Percentiles rank a stretch among this genome's conserved stretches.
These are phyloP conservation scores for Malaclemys terrapin DNA, from an alignment of 2,113 vertebrate species.

Conservation along the genomic window DNA sequence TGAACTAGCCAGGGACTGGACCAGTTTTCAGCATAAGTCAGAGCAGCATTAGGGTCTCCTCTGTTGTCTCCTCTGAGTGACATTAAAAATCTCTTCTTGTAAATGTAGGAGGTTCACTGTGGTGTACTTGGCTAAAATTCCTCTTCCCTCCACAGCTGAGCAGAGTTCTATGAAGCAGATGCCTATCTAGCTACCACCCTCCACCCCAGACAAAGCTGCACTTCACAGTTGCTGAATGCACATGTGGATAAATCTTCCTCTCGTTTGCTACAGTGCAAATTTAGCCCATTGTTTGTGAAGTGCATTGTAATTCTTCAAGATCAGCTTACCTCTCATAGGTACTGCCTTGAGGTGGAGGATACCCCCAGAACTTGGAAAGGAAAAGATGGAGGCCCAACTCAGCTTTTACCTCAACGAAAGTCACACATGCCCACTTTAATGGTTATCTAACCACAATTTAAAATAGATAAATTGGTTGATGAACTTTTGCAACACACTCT, in stretches of 20 bases:
- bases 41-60: background rate
- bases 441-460: background rate
- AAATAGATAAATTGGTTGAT: background rate
- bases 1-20: background rate
- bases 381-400: background rate
- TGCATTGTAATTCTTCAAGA: background rate
- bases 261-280: background rate
- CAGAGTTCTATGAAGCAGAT: background rate
- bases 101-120: background rate
- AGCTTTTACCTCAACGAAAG: background rate
- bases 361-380: background rate
- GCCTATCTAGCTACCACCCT: background rate
- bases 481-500: constrained; percentile 12
- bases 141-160: background rate
- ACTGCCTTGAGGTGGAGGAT: background rate
- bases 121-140: background rate
- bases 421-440: background rate
- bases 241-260: background rate
- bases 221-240: background rate
- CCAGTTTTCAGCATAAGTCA: background rate
- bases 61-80: rapidly evolving
- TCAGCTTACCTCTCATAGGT: background rate
- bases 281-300: background rate
- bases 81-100: background rate
- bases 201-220: background rate